Conservation (phyloP, 2,797 vertebrate genomes). For the Thaleichthys pacificus region DNA sequence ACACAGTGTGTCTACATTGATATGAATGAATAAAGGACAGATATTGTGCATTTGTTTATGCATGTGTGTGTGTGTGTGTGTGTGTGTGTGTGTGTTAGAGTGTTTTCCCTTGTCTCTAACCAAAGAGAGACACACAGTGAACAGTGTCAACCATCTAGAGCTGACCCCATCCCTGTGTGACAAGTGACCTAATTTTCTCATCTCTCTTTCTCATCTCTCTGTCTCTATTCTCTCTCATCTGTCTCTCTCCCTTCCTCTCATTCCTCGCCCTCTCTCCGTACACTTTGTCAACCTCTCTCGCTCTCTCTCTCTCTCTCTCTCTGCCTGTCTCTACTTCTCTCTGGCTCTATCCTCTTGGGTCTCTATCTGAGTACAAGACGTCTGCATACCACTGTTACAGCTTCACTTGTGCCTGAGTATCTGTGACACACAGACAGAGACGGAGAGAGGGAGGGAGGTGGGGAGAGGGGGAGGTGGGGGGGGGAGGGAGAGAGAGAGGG, state of each 20-base stretch:
- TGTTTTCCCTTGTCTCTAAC: not conserved
- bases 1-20: no score
- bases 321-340: not conserved
- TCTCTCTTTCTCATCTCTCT: not conserved
- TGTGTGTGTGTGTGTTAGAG: no score
- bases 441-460: not conserved
- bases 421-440: slow-evolving; percentile 20
- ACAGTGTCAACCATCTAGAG: not conserved
- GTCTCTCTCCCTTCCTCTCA: not conserved
- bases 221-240: not conserved
- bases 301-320: not conserved
- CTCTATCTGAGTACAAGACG: not conserved
- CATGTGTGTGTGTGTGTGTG: not conserved
- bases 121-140: not conserved
- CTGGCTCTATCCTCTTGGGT: not conserved
- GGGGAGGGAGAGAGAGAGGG: not conserved
- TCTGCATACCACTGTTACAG: slow-evolving; percentile 8
- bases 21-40: no score
- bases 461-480: slow-evolving; percentile 1
- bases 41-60: not conserved
- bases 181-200: slow-evolving; percentile 20
- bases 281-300: not conserved
- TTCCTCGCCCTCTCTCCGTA: not conserved
- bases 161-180: slow-evolving; percentile 17
- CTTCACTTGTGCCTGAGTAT: slow-evolving; percentile 28